These are phyloP conservation scores for Tychaedon coryphoeus DNA, from an alignment of 2,113 vertebrate species.

Conservation along the genomic window DNA sequence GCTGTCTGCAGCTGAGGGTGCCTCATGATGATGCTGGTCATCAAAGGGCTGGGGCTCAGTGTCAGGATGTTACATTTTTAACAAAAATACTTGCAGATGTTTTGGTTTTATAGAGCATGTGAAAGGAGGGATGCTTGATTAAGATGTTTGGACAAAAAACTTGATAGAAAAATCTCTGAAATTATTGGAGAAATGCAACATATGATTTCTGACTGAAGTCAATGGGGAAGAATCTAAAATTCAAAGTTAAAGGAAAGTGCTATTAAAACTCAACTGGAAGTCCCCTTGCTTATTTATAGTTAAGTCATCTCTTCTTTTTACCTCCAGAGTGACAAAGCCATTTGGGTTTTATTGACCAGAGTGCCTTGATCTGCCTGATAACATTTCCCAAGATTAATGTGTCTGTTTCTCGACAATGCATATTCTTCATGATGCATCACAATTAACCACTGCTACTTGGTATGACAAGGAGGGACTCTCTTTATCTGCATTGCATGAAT, in stretches of 20 bases:
- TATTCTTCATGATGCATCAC: conserved; percentile 26
- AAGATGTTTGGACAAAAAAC: background rate
- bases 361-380: conserved; percentile 32
- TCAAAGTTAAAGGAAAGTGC: background rate
- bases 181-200: background rate
- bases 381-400: conserved; percentile 60
- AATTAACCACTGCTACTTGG: conserved; percentile 42
- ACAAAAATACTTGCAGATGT: background rate
- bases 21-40: background rate
- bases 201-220: background rate
- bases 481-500: conserved; percentile 30
- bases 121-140: background rate
- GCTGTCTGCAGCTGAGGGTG: background rate
- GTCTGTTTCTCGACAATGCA: conserved; percentile 18
- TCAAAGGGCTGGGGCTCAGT: background rate
- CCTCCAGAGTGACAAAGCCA: conserved; percentile 17
- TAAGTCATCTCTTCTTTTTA: background rate
- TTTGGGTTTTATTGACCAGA: conserved; percentile 55
- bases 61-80: background rate
- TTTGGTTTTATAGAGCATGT: background rate
- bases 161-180: background rate
- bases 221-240: background rate
- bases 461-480: background rate
- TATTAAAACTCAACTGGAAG: background rate
- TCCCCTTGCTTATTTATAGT: background rate